phyloP scores from a whole-genome alignment of 2,113 vertebrate genomes.

The Arvicanthis niloticus region DNA sequence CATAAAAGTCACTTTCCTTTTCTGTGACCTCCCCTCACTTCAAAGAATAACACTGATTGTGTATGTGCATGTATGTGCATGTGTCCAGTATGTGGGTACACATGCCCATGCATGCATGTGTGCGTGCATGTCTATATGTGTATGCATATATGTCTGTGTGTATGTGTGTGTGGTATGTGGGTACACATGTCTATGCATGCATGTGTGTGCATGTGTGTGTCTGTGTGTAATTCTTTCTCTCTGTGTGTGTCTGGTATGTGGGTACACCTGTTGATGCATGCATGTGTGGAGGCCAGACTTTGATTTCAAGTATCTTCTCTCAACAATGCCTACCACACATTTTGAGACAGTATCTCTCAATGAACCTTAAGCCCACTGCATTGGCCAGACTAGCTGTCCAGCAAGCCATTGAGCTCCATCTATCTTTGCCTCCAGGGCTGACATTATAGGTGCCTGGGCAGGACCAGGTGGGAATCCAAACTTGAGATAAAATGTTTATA shows the following conservation, averaged over 20 bases:
- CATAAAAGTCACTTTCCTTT: slow-evolving; percentile 8
- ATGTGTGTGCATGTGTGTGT: no score
- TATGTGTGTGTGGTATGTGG: neutral
- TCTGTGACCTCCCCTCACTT: neutral
- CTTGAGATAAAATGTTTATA: neutral
- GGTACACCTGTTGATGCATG: neutral
- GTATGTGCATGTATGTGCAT: no score
- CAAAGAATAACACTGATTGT: neutral
- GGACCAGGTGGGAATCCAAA: neutral
- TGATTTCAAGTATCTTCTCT: neutral
- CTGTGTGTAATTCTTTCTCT: no score
- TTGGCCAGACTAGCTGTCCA: neutral
- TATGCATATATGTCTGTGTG: no score
- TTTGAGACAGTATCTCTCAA: neutral
- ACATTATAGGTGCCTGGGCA: neutral
- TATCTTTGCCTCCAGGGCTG: neutral
- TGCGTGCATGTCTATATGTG: no score
- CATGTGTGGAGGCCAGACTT: neutral
- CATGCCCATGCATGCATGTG: no score
- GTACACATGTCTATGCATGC: no score
- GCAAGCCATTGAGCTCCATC: neutral
- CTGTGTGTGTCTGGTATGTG: neutral
- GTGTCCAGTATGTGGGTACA: no score
- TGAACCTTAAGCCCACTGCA: neutral
- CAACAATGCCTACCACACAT: neutral